Conservation (phyloP, 2,888 invertebrate species). For the Troides oblongomaculatus region DNA sequence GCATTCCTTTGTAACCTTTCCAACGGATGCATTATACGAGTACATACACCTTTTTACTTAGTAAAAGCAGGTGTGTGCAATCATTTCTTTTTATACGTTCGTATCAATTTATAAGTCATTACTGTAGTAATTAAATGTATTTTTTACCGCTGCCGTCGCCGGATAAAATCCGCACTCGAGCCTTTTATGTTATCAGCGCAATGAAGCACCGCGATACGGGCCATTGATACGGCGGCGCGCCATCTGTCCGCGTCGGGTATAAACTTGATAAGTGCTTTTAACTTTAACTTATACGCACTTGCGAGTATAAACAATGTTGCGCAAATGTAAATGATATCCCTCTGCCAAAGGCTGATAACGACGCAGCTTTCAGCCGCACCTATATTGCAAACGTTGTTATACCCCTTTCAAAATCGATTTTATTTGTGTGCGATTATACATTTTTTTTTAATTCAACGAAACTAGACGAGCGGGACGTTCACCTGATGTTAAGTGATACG, state of each 20-base stretch:
- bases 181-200: constrained; percentile 15
- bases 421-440: too few species aligned
- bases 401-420: too few species aligned
- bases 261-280: constrained; percentile 29
- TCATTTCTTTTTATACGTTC: not conserved
- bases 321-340: constrained; percentile 10
- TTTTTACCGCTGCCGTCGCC: constrained; percentile 10
- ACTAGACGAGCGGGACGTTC: too few species aligned
- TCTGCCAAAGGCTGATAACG: constrained; percentile 4
- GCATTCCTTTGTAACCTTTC: too few species aligned
- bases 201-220: constrained; percentile 5
- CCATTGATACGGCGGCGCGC: not conserved
- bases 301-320: constrained; percentile 18
- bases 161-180: constrained; percentile 7
- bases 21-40: too few species aligned
- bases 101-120: constrained; percentile 1
- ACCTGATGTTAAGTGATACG: too few species aligned
- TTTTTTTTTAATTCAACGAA: too few species aligned
- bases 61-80: not conserved
- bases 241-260: constrained; percentile 23
- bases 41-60: too few species aligned
- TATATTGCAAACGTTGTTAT: too few species aligned
- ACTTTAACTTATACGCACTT: constrained; percentile 23
- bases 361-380: not conserved
- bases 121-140: constrained; percentile 21